Evolutionary conservation across 1,140 invertebrate genomes (phyloP), one percentile per base, ranked within the genome.

Genomic region (Cyclina sinensis): DNA sequence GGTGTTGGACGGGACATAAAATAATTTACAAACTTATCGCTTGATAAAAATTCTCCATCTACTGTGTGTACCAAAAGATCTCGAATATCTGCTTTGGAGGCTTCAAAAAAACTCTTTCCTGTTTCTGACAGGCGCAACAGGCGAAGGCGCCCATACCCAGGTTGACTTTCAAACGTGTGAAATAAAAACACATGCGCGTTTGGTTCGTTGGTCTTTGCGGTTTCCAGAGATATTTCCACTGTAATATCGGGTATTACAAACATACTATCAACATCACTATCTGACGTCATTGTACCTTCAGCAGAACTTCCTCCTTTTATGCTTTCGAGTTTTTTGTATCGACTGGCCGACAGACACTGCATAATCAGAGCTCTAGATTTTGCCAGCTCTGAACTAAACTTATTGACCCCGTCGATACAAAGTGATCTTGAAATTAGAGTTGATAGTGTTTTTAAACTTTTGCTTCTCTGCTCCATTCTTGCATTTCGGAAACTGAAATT

Each of bases 251-350:
- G 65, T 7, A 70, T n/a, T 32, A 70, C 65, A 32, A 70, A 24
- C 65, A 70, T 70, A 12, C 30, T 32, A 27, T 70, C 65, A 32
- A n/a, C 30, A n/a, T 70, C 65, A 70, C 65, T 70, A 1, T 35
- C 65, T 32, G 65, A 32, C 27, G 65, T 70, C 9, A 32, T 7
- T 4, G 65, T 70, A 14, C 65, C 65, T 39, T 70, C 65, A 32
- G 65, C 65, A 37, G n/a, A 16, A 32, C 65, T 70, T 7, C 65
- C 65, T 18, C 65, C 65, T 37, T 70, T 18, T 18, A 70, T 24
- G 11, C 1, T 0, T 70, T 70, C 65, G 14, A 70, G 30, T 37
- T 37, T n/a, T 32, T 70, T 32, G 18, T 5, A 18, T 21, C 11
- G 9, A 39, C 65, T 70, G 30, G 12, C 30, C 27, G 11, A 70